These are phyloP conservation scores for Oegoconia quadripuncta DNA, from an alignment of 2,888 invertebrate species.

Conservation along the genomic window DNA sequence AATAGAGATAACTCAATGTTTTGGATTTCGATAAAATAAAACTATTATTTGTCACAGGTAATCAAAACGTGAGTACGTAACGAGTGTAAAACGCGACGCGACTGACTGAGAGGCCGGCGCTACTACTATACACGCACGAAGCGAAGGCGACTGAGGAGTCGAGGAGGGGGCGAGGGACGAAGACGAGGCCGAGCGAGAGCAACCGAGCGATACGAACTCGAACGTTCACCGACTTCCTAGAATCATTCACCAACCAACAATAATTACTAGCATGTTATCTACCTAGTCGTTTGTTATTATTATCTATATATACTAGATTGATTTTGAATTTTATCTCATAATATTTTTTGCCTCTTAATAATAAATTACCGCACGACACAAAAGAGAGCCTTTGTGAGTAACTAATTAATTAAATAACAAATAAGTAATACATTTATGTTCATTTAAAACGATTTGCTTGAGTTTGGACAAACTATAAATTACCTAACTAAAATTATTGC, in stretches of 20 bases:
- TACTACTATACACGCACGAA: background rate
- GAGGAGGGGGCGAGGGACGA: constrained; percentile 7
- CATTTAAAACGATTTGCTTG: too few relatives aligned
- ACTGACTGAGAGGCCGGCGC: background rate
- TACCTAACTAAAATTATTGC: too few relatives aligned
- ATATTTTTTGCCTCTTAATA: too few relatives aligned
- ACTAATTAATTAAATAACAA: too few relatives aligned
- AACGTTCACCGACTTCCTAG: constrained; percentile 60
- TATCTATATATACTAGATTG: constrained; percentile 32
- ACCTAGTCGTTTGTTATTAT: constrained; percentile 45
- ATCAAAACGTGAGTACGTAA: too few relatives aligned
- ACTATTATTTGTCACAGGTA: too few relatives aligned
- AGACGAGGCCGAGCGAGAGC: constrained; percentile 32
- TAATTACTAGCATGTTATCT: constrained; percentile 49
- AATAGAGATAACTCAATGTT: background rate
- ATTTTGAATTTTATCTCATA: constrained; percentile 25
- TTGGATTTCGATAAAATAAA: background rate
- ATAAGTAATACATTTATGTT: too few relatives aligned
- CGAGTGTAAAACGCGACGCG: background rate
- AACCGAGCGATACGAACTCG: constrained; percentile 43
- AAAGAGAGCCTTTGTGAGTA: too few relatives aligned
- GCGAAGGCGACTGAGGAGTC: background rate
- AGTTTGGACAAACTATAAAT: too few relatives aligned
- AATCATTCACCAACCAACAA: constrained; percentile 59
- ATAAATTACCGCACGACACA: too few relatives aligned